phyloP scores from a whole-genome alignment of 1,140 invertebrate species.

The Melanaphis sacchari region DNA sequence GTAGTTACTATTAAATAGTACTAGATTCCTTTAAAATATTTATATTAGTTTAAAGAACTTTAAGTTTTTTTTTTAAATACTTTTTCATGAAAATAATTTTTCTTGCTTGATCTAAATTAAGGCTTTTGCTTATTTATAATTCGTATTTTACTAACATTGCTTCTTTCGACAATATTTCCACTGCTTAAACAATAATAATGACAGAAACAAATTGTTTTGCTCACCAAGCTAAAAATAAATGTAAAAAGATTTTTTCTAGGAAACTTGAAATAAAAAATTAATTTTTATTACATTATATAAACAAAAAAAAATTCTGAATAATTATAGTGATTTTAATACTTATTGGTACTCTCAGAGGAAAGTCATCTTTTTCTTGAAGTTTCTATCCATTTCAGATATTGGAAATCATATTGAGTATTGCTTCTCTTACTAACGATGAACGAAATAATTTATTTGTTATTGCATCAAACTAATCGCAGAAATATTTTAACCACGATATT shows the following conservation, averaged over 20 bases:
- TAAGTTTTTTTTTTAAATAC: not conserved
- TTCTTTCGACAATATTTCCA: not conserved
- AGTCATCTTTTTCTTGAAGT: no score
- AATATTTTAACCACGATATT: no score
- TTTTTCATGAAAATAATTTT: not conserved
- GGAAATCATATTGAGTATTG: no score
- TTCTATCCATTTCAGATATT: no score
- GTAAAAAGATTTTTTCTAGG: not conserved
- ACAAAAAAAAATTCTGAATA: no score
- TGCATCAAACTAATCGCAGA: no score
- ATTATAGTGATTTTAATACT: no score
- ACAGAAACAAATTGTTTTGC: not conserved
- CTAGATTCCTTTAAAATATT: not conserved
- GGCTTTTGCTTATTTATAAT: not conserved
- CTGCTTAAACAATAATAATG: not conserved
- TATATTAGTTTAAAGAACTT: not conserved
- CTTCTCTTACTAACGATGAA: no score
- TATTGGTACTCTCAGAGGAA: no score
- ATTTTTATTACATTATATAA: not conserved
- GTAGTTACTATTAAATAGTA: no score
- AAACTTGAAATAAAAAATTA: constrained; percentile 2
- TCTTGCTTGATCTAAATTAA: not conserved
- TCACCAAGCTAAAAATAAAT: not conserved
- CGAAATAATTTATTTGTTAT: no score
- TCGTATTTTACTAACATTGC: not conserved